Evolutionary conservation across 2,797 vertebrate genomes (phyloP), one percentile per base, ranked within the genome.

Genomic region (Myotis pilosus): DNA sequence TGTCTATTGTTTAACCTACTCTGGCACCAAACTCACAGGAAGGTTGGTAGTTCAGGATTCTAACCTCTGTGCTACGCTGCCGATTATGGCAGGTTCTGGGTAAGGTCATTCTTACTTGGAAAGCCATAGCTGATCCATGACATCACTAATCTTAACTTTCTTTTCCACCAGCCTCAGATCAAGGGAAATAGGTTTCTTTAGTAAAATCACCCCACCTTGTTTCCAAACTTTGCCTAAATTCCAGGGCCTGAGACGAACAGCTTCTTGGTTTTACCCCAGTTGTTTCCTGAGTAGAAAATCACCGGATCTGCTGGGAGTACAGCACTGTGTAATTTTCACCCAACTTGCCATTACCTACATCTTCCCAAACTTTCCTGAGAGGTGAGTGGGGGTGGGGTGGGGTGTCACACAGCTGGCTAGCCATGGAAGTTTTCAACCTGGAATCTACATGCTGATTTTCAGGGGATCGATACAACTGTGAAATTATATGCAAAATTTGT

Each of bases 241-340:
- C 9, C 38, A 75, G 30, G 51, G 38, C 60, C 19, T 7, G 51
- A 47, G 44, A 79, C 0, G 20, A 49, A 69, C 2, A 69, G 68
- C 30, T 86, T 79, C 69, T 89, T 79, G 44, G 22, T 80, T 76
- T 62, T 16, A 7, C 33, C 51, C 44, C 19, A 71, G 57, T 80
- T 60, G 80, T 88, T 93, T 89, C n/a, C 16, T 17, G 66, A 89
- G 57, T 17, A 10, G 82, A 80, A 94, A 88, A 95, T 89, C 86
- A 66, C 76, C 38, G 33, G 20, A 11, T 47, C 44, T 83, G 47
- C 53, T 38, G 57, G 64, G 41, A 88, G n/a, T 10, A 75, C 10
- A 86, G 38, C 44, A 62, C 33, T 55, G 57, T 47, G 33, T 72
- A 49, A 87, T 91, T 85, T 94, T 38, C 72, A 82, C 75, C 74